Percentiles rank a stretch among this genome's conserved stretches.
Evolutionary conservation across 2,113 vertebrate species (phyloP).

Genomic region (Agapornis roseicollis): DNA sequence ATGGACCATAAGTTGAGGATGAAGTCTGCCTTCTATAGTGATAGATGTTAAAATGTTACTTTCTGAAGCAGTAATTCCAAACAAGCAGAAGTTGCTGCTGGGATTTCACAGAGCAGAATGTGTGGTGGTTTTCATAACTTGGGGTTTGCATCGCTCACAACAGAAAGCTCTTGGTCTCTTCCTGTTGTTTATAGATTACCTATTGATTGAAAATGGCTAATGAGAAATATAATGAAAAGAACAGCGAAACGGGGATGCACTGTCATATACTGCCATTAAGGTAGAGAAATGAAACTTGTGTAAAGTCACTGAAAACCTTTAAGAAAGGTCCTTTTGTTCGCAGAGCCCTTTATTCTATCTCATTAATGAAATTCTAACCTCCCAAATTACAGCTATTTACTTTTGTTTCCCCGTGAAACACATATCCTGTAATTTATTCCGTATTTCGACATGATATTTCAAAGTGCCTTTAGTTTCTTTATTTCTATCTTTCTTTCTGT

Average conservation of each 20-base stretch:
- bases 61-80: neutral
- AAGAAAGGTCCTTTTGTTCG: conserved; percentile 51
- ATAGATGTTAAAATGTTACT: neutral
- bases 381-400: conserved; percentile 49
- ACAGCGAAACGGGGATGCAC: neutral
- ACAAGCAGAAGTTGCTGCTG: neutral
- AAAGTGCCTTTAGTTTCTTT: conserved; percentile 24
- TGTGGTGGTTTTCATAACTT: neutral
- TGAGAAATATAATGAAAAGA: neutral
- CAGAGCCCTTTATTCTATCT: neutral
- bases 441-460: neutral
- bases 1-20: neutral
- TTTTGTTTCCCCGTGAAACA: conserved; percentile 13
- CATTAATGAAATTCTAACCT: conserved; percentile 49
- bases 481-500: neutral
- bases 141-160: neutral
- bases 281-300: neutral
- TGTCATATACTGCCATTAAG: neutral
- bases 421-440: conserved; percentile 50
- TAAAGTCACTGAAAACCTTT: neutral
- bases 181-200: neutral
- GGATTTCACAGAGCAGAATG: neutral
- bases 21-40: neutral
- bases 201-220: neutral
- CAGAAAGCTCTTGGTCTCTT: neutral